Conservation (phyloP, 2,888 invertebrate species). For the Leptinotarsa haldemani region DNA sequence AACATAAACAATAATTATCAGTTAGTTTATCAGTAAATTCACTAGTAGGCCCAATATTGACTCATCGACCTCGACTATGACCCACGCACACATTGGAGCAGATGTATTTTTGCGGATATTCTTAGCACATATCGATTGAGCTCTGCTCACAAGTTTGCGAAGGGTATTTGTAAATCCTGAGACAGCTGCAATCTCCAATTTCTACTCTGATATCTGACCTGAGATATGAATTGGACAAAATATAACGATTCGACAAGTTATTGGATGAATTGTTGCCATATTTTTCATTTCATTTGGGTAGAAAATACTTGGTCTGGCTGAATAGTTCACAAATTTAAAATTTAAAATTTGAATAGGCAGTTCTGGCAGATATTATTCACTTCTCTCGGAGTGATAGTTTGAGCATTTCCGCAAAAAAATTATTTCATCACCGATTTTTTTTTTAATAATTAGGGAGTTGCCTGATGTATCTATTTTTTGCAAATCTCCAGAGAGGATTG, state of each 20-base stretch:
- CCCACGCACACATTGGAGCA: not conserved
- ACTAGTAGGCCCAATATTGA: not conserved
- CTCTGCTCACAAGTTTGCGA: not conserved
- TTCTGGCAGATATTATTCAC: too few species aligned
- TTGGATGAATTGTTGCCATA: not conserved
- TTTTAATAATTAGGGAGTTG: too few species aligned
- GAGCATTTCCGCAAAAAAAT: too few species aligned
- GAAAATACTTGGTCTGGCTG: too few species aligned
- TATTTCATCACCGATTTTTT: too few species aligned
- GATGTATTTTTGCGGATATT: not conserved
- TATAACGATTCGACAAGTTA: not conserved
- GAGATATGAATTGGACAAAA: not conserved
- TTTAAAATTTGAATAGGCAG: too few species aligned
- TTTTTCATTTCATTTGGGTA: too few species aligned
- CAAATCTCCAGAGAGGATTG: too few species aligned
- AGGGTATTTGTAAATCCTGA: not conserved
- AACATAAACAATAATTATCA: not conserved
- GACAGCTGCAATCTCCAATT: not conserved
- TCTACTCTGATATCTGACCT: not conserved
- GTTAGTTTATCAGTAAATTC: not conserved
- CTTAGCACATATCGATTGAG: not conserved
- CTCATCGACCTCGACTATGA: slow-evolving; percentile 5
- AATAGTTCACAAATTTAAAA: too few species aligned
- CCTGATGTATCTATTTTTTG: too few species aligned
- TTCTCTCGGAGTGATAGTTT: too few species aligned